A percentile compares a stretch with the other conserved stretches of the same genome.
Conservation (phyloP, 2,888 invertebrate genomes). For the Ecdyonurus torrentis region DNA sequence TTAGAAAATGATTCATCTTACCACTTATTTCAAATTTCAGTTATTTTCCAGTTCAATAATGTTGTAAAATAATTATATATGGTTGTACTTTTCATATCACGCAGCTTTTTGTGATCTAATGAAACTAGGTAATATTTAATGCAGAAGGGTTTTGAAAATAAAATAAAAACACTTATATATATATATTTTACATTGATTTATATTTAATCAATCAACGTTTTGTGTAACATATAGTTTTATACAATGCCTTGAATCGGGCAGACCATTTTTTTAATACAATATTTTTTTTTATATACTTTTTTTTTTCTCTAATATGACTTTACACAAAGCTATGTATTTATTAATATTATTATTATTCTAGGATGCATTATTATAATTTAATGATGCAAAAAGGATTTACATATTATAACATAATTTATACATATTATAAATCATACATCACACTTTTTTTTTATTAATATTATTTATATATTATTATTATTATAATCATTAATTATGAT, state of each 20-base stretch:
- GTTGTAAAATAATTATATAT: too few relatives aligned
- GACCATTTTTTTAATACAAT: background rate
- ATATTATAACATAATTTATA: background rate
- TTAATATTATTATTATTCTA: too few relatives aligned
- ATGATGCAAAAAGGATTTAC: background rate
- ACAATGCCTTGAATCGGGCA: background rate
- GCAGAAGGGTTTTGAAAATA: too few relatives aligned
- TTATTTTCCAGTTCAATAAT: too few relatives aligned
- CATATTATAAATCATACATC: background rate
- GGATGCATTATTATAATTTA: background rate
- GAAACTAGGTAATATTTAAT: too few relatives aligned
- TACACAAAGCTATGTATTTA: background rate
- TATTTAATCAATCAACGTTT: background rate
- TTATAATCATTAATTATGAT: background rate
- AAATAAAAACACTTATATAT: background rate
- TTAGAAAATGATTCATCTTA: too few relatives aligned
- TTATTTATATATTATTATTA: too few relatives aligned
- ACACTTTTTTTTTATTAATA: background rate
- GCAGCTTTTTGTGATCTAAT: too few relatives aligned
- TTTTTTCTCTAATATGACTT: background rate
- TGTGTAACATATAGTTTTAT: background rate
- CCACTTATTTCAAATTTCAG: too few relatives aligned
- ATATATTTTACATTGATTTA: background rate
- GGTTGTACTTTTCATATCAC: too few relatives aligned
- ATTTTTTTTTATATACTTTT: background rate